Evolutionary conservation across 2,797 vertebrate species (phyloP), one percentile per base, ranked within the genome.

Genomic region (Xenopus petersii): DNA sequence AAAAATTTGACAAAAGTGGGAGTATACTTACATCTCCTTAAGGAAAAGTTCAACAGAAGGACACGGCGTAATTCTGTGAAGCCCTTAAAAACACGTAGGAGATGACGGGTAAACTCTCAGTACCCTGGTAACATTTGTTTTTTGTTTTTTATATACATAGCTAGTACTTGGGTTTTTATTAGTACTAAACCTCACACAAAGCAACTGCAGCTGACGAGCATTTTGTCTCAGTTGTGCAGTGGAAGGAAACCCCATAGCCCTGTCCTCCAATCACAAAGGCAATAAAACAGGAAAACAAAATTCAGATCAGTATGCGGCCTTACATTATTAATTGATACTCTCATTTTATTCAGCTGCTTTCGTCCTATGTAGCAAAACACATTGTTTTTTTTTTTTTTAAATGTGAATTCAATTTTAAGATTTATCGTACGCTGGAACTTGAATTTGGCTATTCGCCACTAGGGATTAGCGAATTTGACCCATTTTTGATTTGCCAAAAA

Each of bases 1-100:
- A 98, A 91, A 99, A 99, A 86, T 97, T 98, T 85, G 98, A 99
- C 87, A 95, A 95, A 86, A 94, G 95, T 80, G 96, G 96, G 84
- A 94, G 92, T 75, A 91, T 95, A 24, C 89, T 99, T 77, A 92
- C 95, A 67, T 93, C 96, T 85, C 95, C 95, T 82, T 98, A 93
- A 96, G 86, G 84, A 88, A 83, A 79, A 83, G 75, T 47, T 71
- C 74, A 80, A 88, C 81, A 83, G 82, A 80, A 75, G 66, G 66
- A 79, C 67, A 36, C 61, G 26, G 54, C 54, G 80, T 81, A 88
- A 90, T 92, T 94, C 91, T 93, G 91, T 93, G 92, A 93, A 93
- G 86, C 86, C 83, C 86, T 87, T 92, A 88, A 83, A 87, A 86
- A 70, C 60, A n/a, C 21, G 85, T 84, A 81, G 83, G 87, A 77